phyloP scores from a whole-genome alignment of 2,113 vertebrate genomes.

The Rhinopomastus cyanomelas region DNA sequence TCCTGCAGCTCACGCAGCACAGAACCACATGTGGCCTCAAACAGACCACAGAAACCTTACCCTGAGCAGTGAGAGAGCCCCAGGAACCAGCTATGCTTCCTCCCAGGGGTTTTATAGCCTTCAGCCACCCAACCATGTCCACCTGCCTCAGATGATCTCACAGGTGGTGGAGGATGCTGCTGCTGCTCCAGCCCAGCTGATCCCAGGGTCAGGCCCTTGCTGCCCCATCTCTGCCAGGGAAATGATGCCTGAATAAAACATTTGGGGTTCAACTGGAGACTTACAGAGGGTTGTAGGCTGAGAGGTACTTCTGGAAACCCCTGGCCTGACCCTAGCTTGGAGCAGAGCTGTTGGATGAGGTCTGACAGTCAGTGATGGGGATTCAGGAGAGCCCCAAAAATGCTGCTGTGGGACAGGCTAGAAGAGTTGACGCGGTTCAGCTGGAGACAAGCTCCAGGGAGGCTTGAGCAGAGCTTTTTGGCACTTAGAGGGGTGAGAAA shows the following conservation, averaged over 20 bases:
- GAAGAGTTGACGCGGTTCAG: neutral
- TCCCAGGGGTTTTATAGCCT: neutral
- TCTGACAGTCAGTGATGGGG: neutral
- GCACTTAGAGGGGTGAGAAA: too few relatives aligned
- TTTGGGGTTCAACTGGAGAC: accelerated
- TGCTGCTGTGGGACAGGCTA: neutral
- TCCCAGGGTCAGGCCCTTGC: neutral
- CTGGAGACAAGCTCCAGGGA: neutral
- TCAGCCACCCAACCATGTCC: accelerated
- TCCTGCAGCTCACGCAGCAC: accelerated
- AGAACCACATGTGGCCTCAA: accelerated
- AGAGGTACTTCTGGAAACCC: neutral
- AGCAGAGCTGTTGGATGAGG: neutral
- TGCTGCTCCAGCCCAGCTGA: accelerated
- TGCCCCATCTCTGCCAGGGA: accelerated
- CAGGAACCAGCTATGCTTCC: accelerated
- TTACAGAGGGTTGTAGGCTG: accelerated
- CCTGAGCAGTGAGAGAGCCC: accelerated
- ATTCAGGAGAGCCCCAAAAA: neutral
- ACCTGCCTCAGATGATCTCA: accelerated
- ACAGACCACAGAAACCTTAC: accelerated
- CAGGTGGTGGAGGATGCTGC: neutral
- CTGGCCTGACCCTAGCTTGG: neutral
- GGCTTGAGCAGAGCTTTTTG: too few relatives aligned
- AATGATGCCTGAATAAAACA: neutral